A percentile compares a stretch with the other conserved stretches of the same genome.
phyloP scores from a whole-genome alignment of 2,113 vertebrate species.

The Festucalex cinctus region DNA sequence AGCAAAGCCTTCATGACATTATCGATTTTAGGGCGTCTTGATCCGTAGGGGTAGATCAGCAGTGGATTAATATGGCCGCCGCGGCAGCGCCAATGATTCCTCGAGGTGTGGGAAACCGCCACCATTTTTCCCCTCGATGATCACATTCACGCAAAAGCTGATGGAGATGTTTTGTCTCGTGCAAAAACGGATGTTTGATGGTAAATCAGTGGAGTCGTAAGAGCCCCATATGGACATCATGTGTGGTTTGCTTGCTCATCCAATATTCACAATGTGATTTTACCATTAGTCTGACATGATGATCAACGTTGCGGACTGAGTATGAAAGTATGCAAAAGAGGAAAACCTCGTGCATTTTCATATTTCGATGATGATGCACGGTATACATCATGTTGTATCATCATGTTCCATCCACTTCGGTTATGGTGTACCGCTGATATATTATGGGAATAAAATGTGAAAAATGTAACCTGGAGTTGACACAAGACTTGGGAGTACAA shows the following conservation, averaged over 20 bases:
- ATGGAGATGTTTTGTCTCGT: neutral
- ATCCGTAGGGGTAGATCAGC: slow-evolving; percentile 59
- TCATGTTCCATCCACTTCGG: neutral
- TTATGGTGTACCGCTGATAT: neutral
- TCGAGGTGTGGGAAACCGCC: slow-evolving; percentile 26
- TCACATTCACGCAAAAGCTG: neutral
- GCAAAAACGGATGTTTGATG: neutral
- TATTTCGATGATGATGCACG: neutral
- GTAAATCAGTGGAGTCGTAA: neutral
- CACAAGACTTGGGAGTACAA: neutral
- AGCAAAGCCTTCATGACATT: slow-evolving; percentile 46
- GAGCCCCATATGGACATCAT: neutral
- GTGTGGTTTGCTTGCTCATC: neutral
- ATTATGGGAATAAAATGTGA: neutral
- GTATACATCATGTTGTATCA: neutral
- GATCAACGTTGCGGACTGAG: neutral
- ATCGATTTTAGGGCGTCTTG: slow-evolving; percentile 63
- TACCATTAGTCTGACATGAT: neutral
- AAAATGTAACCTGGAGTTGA: neutral
- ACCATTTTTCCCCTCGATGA: slow-evolving; percentile 5
- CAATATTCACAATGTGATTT: slow-evolving; percentile 1
- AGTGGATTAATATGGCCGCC: slow-evolving; percentile 65
- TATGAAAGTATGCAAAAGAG: neutral
- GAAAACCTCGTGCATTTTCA: slow-evolving; percentile 1
- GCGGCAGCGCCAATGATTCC: slow-evolving; percentile 31